A percentile compares a stretch with the other conserved stretches of the same genome.
phyloP scores from a whole-genome alignment of 2,888 invertebrate genomes.

The Melanotus villosus region DNA sequence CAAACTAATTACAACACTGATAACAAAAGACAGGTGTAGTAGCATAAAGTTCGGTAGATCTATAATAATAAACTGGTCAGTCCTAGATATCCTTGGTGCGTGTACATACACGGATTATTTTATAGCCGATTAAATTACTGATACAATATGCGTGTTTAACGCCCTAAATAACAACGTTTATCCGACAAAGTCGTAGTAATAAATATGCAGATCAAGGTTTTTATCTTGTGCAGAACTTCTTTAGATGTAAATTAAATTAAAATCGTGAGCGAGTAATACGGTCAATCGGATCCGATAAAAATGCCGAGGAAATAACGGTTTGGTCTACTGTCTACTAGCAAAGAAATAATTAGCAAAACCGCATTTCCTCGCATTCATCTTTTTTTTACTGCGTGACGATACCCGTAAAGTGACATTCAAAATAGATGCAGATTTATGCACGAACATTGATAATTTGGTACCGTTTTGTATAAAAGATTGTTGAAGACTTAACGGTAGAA shows the following conservation, averaged over 20 bases:
- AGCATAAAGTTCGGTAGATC: too few species aligned
- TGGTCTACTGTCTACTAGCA: neutral
- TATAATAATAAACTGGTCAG: neutral
- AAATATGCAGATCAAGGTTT: conserved; percentile 3
- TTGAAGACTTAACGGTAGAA: neutral
- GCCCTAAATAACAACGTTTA: neutral
- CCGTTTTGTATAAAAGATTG: conserved; percentile 17
- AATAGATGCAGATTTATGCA: conserved; percentile 29
- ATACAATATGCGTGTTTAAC: conserved; percentile 5
- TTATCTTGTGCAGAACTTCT: neutral
- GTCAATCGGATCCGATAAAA: neutral
- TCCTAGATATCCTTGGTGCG: conserved; percentile 28
- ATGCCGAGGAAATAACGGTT: conserved; percentile 22
- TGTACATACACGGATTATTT: conserved; percentile 26
- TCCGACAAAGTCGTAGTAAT: neutral
- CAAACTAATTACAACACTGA: too few species aligned
- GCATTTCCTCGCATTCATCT: conserved; percentile 14
- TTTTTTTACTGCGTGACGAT: neutral
- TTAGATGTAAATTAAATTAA: neutral
- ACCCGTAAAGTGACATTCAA: conserved; percentile 13
- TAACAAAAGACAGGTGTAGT: too few species aligned
- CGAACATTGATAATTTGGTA: conserved; percentile 19
- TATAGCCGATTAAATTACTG: conserved; percentile 5
- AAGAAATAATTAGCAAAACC: conserved; percentile 28
- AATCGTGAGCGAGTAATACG: conserved; percentile 12